phyloP scores from a whole-genome alignment of 2,113 vertebrate genomes.

The Opisthocomus hoazin region DNA sequence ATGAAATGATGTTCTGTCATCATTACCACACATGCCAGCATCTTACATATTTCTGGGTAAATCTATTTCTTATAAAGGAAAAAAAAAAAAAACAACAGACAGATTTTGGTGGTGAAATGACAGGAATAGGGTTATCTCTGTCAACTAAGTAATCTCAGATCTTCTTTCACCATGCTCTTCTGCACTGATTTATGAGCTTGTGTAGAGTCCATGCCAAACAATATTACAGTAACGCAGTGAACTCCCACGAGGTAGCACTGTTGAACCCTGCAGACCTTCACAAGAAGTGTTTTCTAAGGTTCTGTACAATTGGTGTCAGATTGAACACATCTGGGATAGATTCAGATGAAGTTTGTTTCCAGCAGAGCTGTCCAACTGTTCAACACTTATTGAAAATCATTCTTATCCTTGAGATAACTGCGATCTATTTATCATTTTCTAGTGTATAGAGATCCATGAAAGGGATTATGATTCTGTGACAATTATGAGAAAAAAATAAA shows the following conservation, averaged over 20 bases:
- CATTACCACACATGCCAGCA: not conserved
- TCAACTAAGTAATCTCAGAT: not conserved
- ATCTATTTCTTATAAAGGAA: not conserved
- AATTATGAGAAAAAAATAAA: not conserved
- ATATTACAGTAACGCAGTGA: conserved; percentile 33
- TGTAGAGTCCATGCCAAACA: not conserved
- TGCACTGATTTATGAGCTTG: conserved; percentile 35
- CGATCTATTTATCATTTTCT: conserved; percentile 40
- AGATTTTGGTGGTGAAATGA: not conserved
- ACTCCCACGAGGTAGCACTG: not conserved
- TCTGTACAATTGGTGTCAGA: not conserved
- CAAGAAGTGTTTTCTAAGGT: not conserved
- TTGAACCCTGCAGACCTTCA: not conserved
- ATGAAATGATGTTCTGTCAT: not conserved
- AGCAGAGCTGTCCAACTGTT: conserved; percentile 44
- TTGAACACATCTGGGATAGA: conserved; percentile 61
- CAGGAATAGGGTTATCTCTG: not conserved
- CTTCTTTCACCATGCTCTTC: conserved; percentile 20
- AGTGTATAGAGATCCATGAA: not conserved
- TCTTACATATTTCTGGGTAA: not conserved
- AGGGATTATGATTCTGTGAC: not conserved
- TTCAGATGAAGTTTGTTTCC: conserved; percentile 48
- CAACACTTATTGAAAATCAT: conserved; percentile 51
- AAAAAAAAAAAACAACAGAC: not conserved
- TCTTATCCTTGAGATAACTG: conserved; percentile 43